Conservation (phyloP, 1,140 invertebrate genomes). For the Formica selysi region DNA sequence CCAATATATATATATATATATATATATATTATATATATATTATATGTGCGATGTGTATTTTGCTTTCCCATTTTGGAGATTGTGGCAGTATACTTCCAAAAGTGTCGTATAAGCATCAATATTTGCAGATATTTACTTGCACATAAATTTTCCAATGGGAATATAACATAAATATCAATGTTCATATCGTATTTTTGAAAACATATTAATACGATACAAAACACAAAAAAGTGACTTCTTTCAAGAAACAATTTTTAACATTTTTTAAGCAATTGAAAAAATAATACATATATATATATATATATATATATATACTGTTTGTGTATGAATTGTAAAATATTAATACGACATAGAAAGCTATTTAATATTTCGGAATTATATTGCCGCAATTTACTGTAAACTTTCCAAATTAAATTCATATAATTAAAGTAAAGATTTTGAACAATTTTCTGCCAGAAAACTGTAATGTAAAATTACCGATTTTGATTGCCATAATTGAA, state of each 20-base stretch:
- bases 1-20: background rate
- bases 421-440: background rate
- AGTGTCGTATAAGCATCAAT: background rate
- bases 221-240: background rate
- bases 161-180: background rate
- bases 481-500: background rate
- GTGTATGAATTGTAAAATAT: background rate
- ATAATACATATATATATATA: too few species aligned
- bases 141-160: background rate
- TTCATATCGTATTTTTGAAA: too few species aligned
- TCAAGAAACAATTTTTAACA: background rate
- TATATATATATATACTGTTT: too few species aligned
- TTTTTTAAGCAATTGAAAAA: too few species aligned
- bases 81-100: background rate
- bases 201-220: too few species aligned
- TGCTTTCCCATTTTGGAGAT: background rate
- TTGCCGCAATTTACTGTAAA: background rate
- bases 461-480: background rate
- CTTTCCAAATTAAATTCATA: background rate
- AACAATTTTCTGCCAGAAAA: background rate
- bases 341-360: background rate
- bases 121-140: constrained; percentile 11
- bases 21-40: too few species aligned
- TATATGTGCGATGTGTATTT: background rate
- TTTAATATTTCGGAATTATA: constrained; percentile 4